Base-by-base conservation (phyloP, 2,888 invertebrate species). In the Tromatobia lineatoria region DNA sequence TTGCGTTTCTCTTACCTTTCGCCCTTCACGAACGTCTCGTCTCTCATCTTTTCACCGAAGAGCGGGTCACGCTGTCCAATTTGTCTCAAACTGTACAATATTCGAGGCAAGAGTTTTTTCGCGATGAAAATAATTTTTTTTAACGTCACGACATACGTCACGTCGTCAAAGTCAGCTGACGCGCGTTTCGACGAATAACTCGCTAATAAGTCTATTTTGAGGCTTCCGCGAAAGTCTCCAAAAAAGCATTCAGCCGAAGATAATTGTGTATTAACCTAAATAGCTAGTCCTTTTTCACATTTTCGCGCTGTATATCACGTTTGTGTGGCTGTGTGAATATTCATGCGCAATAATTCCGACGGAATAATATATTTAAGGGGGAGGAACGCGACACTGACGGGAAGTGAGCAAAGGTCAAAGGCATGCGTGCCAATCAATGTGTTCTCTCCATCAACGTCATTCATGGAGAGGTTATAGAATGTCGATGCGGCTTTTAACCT, bases 391-490 rank as follows among this genome's bases (percentile, higher is more conserved):
- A 10, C 38, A n/a, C 15, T 18, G 70, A 73, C 73, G 73, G 66
- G 77, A 82, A 73, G 52, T 13, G 73, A 50, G 67, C 77, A 61
- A 75, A 79, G 45, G 69, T 45, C 64, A 47, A 57, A 77, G 59
- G 38, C 61, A n/a, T 34, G 71, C n/a, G 64, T 57, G 54, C 54
- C 75, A 45, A 76, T 74, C 54, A 52, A 74, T 70, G 54, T 45
- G 61, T 77, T 67, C 34, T 61, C 25, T 73, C 38, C 47, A 25
- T 57, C 23, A 52, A 73, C 45, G 59, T 74, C 29, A 50, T 52
- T 52, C 29, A 52, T 69, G 34, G 69, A 18, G 52, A 52, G 23
- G 34, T 69, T 69, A 52, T 52, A 50, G 50, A 18, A 7, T 8
- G 69, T 69, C 69, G 69, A 69, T 69, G 52, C 34, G 29, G 18